Evolutionary conservation across 2,797 vertebrate species (phyloP).

Genomic region (Danio kyathit): DNA sequence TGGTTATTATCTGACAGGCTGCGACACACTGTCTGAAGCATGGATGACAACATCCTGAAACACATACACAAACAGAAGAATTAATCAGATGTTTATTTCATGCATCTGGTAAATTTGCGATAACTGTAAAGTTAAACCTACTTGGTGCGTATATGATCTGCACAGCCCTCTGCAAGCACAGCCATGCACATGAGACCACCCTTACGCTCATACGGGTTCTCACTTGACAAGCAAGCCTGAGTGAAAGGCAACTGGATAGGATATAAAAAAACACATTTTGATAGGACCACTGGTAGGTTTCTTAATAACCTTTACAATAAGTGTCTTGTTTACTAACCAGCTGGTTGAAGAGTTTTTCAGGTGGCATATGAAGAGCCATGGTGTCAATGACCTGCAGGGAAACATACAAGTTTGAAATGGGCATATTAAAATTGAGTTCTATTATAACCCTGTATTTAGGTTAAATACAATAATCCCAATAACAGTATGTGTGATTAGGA

Average conservation of each 20-base stretch:
- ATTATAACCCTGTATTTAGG: no score
- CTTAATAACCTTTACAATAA: background rate
- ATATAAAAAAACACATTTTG: conserved; percentile 25
- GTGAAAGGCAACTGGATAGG: conserved; percentile 82
- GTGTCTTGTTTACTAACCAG: conserved; percentile 78
- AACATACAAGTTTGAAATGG: background rate
- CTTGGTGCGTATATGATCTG: conserved; percentile 91
- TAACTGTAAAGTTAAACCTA: conserved; percentile 59
- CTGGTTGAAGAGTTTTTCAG: conserved; percentile 88
- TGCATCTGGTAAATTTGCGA: background rate
- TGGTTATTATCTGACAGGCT: conserved; percentile 84
- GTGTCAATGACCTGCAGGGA: conserved; percentile 87
- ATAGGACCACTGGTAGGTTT: background rate
- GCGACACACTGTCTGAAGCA: conserved; percentile 86
- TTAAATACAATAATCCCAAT: no score
- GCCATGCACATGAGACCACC: conserved; percentile 90
- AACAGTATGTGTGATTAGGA: no score
- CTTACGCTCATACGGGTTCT: conserved; percentile 85
- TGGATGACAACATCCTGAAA: conserved; percentile 82
- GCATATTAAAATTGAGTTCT: no score
- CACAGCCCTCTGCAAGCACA: conserved; percentile 91
- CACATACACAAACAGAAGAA: conserved; percentile 39
- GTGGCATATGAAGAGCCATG: conserved; percentile 89
- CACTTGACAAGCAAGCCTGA: conserved; percentile 82
- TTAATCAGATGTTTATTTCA: background rate